Conservation (phyloP, 2,113 vertebrate genomes). For the Corythornis vintsioides region DNA sequence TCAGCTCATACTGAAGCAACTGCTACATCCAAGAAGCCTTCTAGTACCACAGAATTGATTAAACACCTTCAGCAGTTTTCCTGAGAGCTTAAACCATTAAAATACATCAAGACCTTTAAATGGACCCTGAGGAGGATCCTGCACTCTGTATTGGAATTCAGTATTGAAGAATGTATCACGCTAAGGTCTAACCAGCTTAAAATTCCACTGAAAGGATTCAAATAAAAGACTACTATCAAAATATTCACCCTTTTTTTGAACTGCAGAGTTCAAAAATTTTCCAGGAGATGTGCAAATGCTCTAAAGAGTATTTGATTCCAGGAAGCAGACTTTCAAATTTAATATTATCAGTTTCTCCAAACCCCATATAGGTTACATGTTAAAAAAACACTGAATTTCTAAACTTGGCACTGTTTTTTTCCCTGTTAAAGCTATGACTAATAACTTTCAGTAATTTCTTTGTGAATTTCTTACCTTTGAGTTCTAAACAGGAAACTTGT, state of each 20-base stretch:
- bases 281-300: neutral
- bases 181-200: neutral
- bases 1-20: neutral
- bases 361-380: neutral
- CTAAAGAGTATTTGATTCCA: neutral
- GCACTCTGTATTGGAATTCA: neutral
- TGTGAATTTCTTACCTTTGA: neutral
- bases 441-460: neutral
- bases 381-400: neutral
- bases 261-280: neutral
- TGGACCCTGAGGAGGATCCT: neutral
- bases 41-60: neutral
- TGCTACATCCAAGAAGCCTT: neutral
- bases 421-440: neutral
- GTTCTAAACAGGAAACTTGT: neutral
- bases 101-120: neutral
- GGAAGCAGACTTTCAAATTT: neutral
- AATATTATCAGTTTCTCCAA: neutral
- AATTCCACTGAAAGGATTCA: neutral
- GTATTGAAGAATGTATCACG: neutral
- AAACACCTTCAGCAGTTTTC: neutral
- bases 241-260: neutral
- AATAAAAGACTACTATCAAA: neutral
- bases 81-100: neutral
- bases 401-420: accelerated